Conservation (phyloP, 1,140 invertebrate species). For the Apis cerana region DNA sequence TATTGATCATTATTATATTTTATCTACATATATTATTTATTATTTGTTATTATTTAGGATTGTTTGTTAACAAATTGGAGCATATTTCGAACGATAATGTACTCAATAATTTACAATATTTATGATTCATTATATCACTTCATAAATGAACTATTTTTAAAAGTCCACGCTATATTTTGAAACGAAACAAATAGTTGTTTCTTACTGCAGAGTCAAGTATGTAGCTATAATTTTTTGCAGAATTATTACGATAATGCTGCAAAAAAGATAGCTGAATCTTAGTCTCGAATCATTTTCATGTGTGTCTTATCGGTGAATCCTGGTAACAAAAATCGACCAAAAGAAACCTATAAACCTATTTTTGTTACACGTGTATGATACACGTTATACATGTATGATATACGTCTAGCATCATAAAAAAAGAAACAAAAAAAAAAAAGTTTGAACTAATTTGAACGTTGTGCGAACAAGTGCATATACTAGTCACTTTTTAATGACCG, state of each 20-base stretch:
- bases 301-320: constrained; percentile 60
- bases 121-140: not conserved
- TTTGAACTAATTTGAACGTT: constrained; percentile 46
- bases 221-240: not conserved
- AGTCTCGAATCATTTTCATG: constrained; percentile 45
- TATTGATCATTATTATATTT: constrained; percentile 12
- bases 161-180: not conserved
- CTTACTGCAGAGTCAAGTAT: not conserved
- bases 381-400: constrained; percentile 58
- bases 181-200: constrained; percentile 9
- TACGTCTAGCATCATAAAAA: constrained; percentile 57
- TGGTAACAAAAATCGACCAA: constrained; percentile 53
- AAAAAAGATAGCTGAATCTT: constrained; percentile 16
- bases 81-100: not conserved
- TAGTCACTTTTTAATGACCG: constrained; percentile 59
- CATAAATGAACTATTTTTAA: not conserved
- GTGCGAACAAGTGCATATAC: constrained; percentile 54
- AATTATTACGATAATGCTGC: not conserved
- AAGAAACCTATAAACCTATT: constrained; percentile 57
- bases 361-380: constrained; percentile 60
- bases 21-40: constrained; percentile 21
- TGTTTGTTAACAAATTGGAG: constrained; percentile 18
- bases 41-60: constrained; percentile 18
- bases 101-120: not conserved
- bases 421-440: not conserved